phyloP scores from a whole-genome alignment of 2,797 vertebrate species.

The Stomatorhinus walkeri region DNA sequence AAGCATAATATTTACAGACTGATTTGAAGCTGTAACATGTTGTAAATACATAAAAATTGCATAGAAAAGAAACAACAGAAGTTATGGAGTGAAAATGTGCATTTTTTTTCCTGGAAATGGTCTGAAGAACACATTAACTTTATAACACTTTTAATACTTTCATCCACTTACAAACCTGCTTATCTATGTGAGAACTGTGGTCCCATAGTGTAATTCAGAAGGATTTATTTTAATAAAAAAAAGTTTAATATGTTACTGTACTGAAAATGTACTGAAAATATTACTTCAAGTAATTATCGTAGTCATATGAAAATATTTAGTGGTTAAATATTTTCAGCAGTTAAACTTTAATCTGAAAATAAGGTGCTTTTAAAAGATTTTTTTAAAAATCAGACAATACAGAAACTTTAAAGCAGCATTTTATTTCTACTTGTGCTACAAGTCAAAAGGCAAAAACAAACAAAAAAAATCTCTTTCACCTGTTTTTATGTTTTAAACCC shows the following conservation, averaged over 20 bases:
- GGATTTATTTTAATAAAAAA: background rate
- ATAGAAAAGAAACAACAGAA: background rate
- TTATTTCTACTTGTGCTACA: constrained; percentile 60
- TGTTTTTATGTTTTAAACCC: constrained; percentile 57
- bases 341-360: background rate
- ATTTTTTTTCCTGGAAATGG: background rate
- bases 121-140: background rate
- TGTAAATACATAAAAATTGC: background rate
- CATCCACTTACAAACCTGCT: background rate
- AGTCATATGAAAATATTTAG: background rate
- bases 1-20: background rate
- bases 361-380: background rate
- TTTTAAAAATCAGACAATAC: constrained; percentile 25
- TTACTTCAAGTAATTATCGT: background rate
- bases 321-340: background rate
- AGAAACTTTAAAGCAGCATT: constrained; percentile 52
- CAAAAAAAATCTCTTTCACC: constrained; percentile 46
- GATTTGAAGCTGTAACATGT: background rate
- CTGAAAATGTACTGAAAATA: background rate
- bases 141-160: background rate
- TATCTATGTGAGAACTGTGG: background rate
- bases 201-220: background rate
- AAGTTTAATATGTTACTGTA: background rate
- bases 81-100: background rate
- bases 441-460: constrained; percentile 56